phyloP scores from a whole-genome alignment of 2,113 vertebrate genomes.

The Mormoops blainvillei region DNA sequence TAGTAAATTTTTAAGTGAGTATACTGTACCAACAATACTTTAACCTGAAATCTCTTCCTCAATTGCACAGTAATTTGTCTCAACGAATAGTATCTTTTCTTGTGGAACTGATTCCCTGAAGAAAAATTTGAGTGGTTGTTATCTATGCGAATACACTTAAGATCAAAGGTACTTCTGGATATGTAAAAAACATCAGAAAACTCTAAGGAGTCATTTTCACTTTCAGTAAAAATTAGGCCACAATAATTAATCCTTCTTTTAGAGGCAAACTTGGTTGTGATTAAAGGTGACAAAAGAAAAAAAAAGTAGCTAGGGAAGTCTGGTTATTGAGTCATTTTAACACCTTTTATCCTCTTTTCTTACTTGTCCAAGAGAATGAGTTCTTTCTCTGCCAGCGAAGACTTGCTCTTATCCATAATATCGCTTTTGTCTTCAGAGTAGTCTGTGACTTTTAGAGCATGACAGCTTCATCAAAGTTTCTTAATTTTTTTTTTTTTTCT shows the following conservation, averaged over 20 bases:
- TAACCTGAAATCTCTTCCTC: background rate
- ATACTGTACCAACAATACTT: background rate
- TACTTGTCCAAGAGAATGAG: conserved; percentile 58
- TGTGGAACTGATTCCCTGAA: background rate
- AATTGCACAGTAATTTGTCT: background rate
- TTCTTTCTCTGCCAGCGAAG: conserved; percentile 56
- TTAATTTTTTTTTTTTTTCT: conserved; percentile 46
- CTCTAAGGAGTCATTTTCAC: background rate
- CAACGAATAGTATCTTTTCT: background rate
- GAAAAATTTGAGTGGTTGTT: background rate
- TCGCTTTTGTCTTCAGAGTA: conserved; percentile 67
- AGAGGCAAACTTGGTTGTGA: background rate
- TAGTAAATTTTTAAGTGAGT: background rate
- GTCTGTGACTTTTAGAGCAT: conserved; percentile 71
- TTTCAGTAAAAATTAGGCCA: background rate
- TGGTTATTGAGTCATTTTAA: conserved; percentile 58
- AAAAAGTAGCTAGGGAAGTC: conserved; percentile 22
- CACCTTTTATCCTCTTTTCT: conserved; percentile 27
- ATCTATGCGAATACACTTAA: background rate
- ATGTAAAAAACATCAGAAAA: background rate
- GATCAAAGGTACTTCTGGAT: background rate
- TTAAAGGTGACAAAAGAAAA: background rate
- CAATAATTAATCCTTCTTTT: background rate
- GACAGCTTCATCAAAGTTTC: conserved; percentile 72
- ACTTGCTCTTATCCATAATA: conserved; percentile 68